A percentile compares a stretch with the other conserved stretches of the same genome.
Evolutionary conservation across 2,888 invertebrate species (phyloP).

Genomic region (Chymomyza amoena): DNA sequence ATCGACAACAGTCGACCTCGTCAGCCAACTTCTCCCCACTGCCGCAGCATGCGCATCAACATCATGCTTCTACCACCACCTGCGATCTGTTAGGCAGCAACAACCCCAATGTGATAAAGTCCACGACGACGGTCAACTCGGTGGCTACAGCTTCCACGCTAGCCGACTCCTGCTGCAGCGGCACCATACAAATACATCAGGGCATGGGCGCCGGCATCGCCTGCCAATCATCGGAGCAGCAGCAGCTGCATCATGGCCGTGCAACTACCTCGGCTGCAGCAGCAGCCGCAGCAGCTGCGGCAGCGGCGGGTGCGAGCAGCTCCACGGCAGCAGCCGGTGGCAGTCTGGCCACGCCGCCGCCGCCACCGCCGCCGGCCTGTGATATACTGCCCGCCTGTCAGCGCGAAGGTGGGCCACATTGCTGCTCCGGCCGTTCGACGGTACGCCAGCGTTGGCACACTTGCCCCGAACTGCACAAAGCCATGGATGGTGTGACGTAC

Average conservation of each 20-base stretch:
- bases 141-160: slow-evolving; percentile 76
- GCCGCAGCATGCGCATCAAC: slow-evolving; percentile 77
- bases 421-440: slow-evolving; percentile 79
- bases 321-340: slow-evolving; percentile 25
- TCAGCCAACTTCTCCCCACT: slow-evolving; percentile 78
- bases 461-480: slow-evolving; percentile 94
- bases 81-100: slow-evolving; percentile 76
- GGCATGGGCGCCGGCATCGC: slow-evolving; percentile 72
- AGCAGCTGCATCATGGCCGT: slow-evolving; percentile 42
- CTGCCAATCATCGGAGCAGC: slow-evolving; percentile 72
- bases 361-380: slow-evolving; percentile 71
- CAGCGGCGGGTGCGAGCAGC: slow-evolving; percentile 26
- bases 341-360: slow-evolving; percentile 49
- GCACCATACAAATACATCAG: slow-evolving; percentile 73
- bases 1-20: slow-evolving; percentile 77
- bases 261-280: slow-evolving; percentile 44
- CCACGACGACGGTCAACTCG: slow-evolving; percentile 77
- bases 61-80: slow-evolving; percentile 78
- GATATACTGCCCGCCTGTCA: slow-evolving; percentile 72
- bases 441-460: slow-evolving; percentile 89
- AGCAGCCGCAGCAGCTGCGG: slow-evolving; percentile 46
- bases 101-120: slow-evolving; percentile 78
- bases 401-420: slow-evolving; percentile 79
- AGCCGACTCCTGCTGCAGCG: slow-evolving; percentile 77
- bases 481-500: slow-evolving; percentile 94